phyloP scores from a whole-genome alignment of 2,888 invertebrate species.

The Drosophila phalerata region DNA sequence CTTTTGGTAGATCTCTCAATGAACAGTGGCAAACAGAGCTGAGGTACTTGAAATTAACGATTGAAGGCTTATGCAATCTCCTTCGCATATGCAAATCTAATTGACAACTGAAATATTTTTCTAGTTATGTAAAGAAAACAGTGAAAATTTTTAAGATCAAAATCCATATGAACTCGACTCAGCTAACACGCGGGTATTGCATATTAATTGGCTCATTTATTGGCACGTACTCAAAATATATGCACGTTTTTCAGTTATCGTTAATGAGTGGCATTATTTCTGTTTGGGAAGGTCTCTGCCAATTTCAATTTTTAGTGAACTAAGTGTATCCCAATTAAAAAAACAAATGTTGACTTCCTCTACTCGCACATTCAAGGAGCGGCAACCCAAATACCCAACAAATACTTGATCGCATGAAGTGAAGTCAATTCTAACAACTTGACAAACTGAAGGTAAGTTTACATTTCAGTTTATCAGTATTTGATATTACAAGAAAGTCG shows the following conservation, averaged over 20 bases:
- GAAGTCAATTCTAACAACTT: neutral
- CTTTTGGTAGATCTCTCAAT: constrained; percentile 31
- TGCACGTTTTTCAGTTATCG: constrained; percentile 37
- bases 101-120: constrained; percentile 31
- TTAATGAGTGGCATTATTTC: constrained; percentile 38
- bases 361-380: constrained; percentile 22
- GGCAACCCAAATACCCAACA: constrained; percentile 4
- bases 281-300: constrained; percentile 20
- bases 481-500: neutral
- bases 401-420: constrained; percentile 11
- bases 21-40: constrained; percentile 20
- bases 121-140: constrained; percentile 2
- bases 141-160: constrained; percentile 16
- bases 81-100: constrained; percentile 22
- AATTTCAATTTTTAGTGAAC: constrained; percentile 19
- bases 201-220: constrained; percentile 47
- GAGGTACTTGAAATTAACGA: constrained; percentile 14
- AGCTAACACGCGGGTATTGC: constrained; percentile 19
- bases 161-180: constrained; percentile 18
- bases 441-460: constrained; percentile 22
- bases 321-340: constrained; percentile 12
- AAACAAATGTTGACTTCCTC: constrained; percentile 12
- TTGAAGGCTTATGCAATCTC: constrained; percentile 29
- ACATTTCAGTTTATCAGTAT: neutral
- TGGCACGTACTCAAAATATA: constrained; percentile 42